Percentiles rank a stretch among this genome's conserved stretches.
Conservation (phyloP, 1,140 invertebrate species). For the Zaprionus davidi region DNA sequence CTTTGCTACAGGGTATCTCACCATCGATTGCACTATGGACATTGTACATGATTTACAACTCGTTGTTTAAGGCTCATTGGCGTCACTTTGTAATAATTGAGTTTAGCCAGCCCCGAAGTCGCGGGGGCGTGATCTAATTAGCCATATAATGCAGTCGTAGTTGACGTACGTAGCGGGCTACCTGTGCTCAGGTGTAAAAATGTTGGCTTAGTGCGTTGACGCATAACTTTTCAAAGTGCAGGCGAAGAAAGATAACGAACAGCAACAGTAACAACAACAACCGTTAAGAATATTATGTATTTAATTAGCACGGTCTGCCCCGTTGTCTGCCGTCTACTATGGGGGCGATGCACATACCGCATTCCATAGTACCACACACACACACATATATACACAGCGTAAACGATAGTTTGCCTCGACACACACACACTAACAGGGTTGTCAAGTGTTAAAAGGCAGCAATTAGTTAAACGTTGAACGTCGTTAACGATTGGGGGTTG, state of each 20-base stretch:
- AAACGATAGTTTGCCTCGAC: constrained; percentile 21
- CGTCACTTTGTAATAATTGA: constrained; percentile 9
- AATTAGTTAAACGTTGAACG: constrained; percentile 58
- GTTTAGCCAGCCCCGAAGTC: constrained; percentile 17
- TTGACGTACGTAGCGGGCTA: constrained; percentile 1
- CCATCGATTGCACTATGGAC: not conserved
- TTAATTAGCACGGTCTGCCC: constrained; percentile 45
- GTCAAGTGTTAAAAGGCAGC: constrained; percentile 74
- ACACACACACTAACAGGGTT: constrained; percentile 21
- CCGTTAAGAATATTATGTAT: constrained; percentile 39
- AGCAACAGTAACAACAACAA: constrained; percentile 15
- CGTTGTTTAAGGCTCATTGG: not conserved
- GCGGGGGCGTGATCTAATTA: constrained; percentile 53
- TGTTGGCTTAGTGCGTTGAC: constrained; percentile 79
- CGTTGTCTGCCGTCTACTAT: constrained; percentile 14
- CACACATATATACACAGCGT: constrained; percentile 24
- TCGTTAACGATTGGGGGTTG: constrained; percentile 16
- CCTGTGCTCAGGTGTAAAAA: constrained; percentile 75
- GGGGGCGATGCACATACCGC: constrained; percentile 17
- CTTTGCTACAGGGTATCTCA: not conserved
- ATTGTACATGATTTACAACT: constrained; percentile 2
- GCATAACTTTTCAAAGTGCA: constrained; percentile 64
- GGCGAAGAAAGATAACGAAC: constrained; percentile 60
- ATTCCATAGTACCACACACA: not conserved
- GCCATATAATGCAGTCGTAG: constrained; percentile 59